Evolutionary conservation across 2,888 invertebrate genomes (phyloP), one percentile per base, ranked within the genome.

Genomic region (Syrista parreyssii): DNA sequence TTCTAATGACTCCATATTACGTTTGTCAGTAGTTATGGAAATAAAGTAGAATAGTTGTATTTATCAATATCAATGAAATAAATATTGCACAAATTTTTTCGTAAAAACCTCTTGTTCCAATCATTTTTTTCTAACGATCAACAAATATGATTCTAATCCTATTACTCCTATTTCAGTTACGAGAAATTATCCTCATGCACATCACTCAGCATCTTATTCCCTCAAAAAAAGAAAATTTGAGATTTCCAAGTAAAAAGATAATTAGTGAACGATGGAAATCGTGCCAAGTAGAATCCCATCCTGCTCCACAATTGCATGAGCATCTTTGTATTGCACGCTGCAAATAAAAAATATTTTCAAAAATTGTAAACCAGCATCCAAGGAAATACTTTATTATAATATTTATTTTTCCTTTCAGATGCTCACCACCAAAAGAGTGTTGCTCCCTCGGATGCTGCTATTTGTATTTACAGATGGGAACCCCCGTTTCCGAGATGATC

Each of bases 401-500:
- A 55, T 55, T 55, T 23, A 12, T 36, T 9, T 6, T 55, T 55
- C 4, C 77, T 84, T 83, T 23, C 79, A 91, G 94, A 83, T 96
- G 96, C 90, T 94, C 95, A 80, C 93, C 95, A 84, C 95, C 95
- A 82, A 95, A 96, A 92, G 94, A 95, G 90, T 96, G 96, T 92
- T 97, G 96, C 92, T 92, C 92, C 83, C 91, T 93, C 88, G 95
- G 93, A 81, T 94, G 93, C 86, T 93, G 93, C 88, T 94, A 91
- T 92, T 90, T 78, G 94, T 74, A 74, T 30, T 33, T 34, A 92
- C 82, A 92, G 92, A 77, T 92, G 91, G 86, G 92, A 92, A 80
- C 93, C 92, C 87, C 91, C 93, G 86, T 92, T 92, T 88, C 86
- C 85, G 92, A 84, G 91, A 93, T 94, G 89, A 93, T 95, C 86